Base-by-base conservation (phyloP, 1,140 invertebrate genomes). In the Eulimnadia texana region DNA sequence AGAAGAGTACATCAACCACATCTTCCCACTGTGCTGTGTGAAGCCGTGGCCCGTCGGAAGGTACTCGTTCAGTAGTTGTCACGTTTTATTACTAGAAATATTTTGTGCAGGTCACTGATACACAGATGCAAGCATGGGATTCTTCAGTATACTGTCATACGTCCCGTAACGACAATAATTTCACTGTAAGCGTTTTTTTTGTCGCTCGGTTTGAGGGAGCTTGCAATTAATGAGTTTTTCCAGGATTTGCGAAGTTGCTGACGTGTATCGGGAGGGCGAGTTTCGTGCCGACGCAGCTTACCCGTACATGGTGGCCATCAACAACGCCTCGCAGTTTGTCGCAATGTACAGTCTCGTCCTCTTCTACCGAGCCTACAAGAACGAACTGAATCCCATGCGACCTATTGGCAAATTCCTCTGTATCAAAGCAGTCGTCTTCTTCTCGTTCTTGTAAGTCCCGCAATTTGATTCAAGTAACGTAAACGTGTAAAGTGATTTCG, bases 351-450 rank as follows among this genome's bases (percentile, higher is more conserved):
- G 89, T 70, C 75, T 98, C 56, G 87, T 96, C 3, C 75, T 97
- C 57, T 97, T 98, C 72, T 98, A 98, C 71, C 82, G 80, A 74
- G 91, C 90, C 10, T 93, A 89, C 73, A 82, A 82, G 67, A 79
- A 84, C 64, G 89, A 94, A 73, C 73, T 97, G 3, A 80, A 82
- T 66, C 91, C 92, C 19, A 93, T 97, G 84, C 86, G 86, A 69
- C 93, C 93, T 6, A 79, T 98, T 65, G 86, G 88, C 61, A 97
- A 98, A 75, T 97, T 97, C 76, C 76, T 97, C n/a, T 97, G 93
- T 72, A 95, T 98, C 63, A 98, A 98, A 79, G 88, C 90, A 68
- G 93, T 98, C 59, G 90, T 98, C 13, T 98, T 98, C 76, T 92
- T 96, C 69, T 95, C 93, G 59, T 98, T 98, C 76, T 96, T 95